A percentile compares a stretch with the other conserved stretches of the same genome.
These are phyloP conservation scores for Stichopus chloronotus DNA, from an alignment of 35 echinoderm and acorn worm species.

Conservation along the genomic window DNA sequence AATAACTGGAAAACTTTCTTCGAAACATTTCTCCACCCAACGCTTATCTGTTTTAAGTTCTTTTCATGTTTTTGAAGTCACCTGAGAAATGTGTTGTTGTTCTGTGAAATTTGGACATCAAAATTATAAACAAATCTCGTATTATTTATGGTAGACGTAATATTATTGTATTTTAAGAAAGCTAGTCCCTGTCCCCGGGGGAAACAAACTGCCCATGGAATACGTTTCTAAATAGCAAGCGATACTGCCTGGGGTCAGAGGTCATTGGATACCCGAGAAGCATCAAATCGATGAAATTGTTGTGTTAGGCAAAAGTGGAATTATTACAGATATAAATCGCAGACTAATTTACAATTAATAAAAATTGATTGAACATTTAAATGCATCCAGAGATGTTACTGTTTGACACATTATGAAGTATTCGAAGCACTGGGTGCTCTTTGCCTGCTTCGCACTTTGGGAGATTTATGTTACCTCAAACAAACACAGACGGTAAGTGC, in stretches of 20 bases:
- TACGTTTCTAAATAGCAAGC: neutral
- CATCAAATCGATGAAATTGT: neutral
- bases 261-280: neutral
- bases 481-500: slow-evolving; percentile 35
- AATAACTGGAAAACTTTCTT: neutral
- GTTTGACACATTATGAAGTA: too few species aligned
- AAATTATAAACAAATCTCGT: slow-evolving; percentile 2
- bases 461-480: slow-evolving; percentile 41
- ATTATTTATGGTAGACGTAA: neutral
- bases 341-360: neutral
- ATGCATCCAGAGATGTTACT: neutral
- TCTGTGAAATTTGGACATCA: neutral
- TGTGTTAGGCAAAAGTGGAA: neutral
- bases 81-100: neutral
- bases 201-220: neutral
- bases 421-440: too few species aligned
- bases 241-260: neutral
- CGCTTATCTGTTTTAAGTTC: neutral
- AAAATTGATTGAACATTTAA: neutral
- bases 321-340: neutral
- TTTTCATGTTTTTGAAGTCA: neutral
- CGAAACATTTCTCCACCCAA: neutral
- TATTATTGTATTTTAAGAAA: neutral
- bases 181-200: neutral
- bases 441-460: neutral